These are phyloP conservation scores for Myotis vivesi DNA, from an alignment of 2,797 vertebrate genomes.

Conservation along the genomic window DNA sequence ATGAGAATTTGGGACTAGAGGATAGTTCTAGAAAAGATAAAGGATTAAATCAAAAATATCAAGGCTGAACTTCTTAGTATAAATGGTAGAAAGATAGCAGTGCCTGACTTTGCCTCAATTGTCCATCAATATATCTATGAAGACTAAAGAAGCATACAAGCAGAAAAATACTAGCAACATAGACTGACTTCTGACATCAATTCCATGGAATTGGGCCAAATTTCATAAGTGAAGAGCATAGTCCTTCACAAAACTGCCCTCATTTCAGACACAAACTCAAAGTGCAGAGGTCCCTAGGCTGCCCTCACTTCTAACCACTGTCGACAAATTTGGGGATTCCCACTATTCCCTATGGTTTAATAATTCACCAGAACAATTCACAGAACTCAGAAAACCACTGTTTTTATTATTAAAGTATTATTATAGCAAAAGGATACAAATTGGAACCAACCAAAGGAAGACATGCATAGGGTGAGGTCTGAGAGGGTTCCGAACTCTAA, in stretches of 20 bases:
- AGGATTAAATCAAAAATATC: background rate
- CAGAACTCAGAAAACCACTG: background rate
- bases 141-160: background rate
- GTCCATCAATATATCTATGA: background rate
- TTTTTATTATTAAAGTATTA: background rate
- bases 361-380: background rate
- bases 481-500: background rate
- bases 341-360: background rate
- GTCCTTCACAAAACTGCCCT: no score
- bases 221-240: background rate
- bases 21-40: background rate
- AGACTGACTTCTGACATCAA: background rate
- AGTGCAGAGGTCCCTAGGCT: background rate
- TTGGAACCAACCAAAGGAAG: background rate
- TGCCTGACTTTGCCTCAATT: background rate
- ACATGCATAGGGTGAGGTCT: background rate
- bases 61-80: background rate
- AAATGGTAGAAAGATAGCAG: background rate
- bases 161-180: background rate
- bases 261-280: background rate
- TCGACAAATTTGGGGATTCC: background rate
- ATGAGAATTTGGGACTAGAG: background rate
- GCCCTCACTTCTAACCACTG: background rate
- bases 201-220: background rate
- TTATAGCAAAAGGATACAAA: background rate